These are phyloP conservation scores for Aphaenogaster rudis DNA, from an alignment of 1,140 invertebrate genomes.

Conservation along the genomic window DNA sequence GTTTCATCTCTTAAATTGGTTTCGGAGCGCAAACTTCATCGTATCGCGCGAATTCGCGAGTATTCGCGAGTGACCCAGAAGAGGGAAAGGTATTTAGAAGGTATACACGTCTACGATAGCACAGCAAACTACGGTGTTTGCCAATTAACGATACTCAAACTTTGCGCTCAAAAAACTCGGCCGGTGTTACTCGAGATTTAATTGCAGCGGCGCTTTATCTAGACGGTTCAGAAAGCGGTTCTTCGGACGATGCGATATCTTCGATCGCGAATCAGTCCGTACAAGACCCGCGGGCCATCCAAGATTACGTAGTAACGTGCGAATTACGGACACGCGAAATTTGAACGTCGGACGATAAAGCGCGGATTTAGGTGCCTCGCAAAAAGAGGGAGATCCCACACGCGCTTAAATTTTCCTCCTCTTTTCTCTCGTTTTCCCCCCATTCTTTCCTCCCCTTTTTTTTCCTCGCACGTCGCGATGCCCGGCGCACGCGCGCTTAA, in stretches of 20 bases:
- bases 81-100: slow-evolving; percentile 41
- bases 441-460: background rate
- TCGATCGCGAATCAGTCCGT: slow-evolving; percentile 42
- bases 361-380: background rate
- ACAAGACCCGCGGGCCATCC: slow-evolving; percentile 19
- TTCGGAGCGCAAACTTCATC: slow-evolving; percentile 34
- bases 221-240: slow-evolving; percentile 27
- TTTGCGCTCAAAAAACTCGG: slow-evolving; percentile 41
- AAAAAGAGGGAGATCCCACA: background rate
- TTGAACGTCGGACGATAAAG: slow-evolving; percentile 46
- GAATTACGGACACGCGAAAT: slow-evolving; percentile 56
- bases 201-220: slow-evolving; percentile 50
- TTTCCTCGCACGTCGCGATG: slow-evolving; percentile 38
- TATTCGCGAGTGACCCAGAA: slow-evolving; percentile 49
- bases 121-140: slow-evolving; percentile 47
- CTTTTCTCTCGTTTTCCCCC: slow-evolving; percentile 13
- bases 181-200: slow-evolving; percentile 51
- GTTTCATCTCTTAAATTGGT: slow-evolving; percentile 59
- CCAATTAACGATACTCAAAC: slow-evolving; percentile 63
- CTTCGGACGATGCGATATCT: slow-evolving; percentile 33
- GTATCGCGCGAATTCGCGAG: slow-evolving; percentile 42
- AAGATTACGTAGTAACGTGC: slow-evolving; percentile 50
- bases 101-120: slow-evolving; percentile 49
- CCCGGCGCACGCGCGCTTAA: slow-evolving; percentile 56
- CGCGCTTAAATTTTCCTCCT: slow-evolving; percentile 48